A percentile compares a stretch with the other conserved stretches of the same genome.
These are phyloP conservation scores for Tinea pellionella DNA, from an alignment of 2,888 invertebrate genomes.

Conservation along the genomic window DNA sequence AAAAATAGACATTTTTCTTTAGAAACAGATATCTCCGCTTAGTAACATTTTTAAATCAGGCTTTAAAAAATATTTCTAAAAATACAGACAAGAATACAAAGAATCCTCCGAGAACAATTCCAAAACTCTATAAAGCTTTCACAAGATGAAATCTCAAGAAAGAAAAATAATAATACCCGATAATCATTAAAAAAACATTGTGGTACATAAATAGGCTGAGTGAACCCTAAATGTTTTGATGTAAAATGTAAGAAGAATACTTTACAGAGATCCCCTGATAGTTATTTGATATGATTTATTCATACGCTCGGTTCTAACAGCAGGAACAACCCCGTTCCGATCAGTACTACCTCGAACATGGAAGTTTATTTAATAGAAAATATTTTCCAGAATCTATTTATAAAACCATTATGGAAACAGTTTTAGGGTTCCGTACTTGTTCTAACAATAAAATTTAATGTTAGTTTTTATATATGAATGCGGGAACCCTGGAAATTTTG, in stretches of 20 bases:
- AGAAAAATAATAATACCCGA: not conserved
- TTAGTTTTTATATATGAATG: not conserved
- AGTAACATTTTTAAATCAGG: too few species aligned
- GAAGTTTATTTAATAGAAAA: conserved; percentile 68
- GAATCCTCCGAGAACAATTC: not conserved
- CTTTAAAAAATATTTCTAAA: too few species aligned
- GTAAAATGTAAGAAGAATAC: conserved; percentile 42
- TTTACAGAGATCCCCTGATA: conserved; percentile 66
- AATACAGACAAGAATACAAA: not conserved
- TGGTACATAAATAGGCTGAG: not conserved
- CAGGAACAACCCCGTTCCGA: conserved; percentile 25
- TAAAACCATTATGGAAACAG: conserved; percentile 52
- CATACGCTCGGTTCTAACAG: conserved; percentile 50
- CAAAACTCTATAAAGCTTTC: conserved; percentile 7
- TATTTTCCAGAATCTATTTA: conserved; percentile 64
- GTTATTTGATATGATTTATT: conserved; percentile 81
- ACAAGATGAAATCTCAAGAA: conserved; percentile 4
- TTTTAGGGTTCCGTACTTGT: not conserved
- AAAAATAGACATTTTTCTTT: too few species aligned
- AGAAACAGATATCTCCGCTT: too few species aligned
- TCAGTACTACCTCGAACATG: conserved; percentile 40
- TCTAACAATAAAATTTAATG: not conserved
- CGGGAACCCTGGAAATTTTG: too few species aligned
- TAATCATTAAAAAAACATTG: conserved; percentile 13
- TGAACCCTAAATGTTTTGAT: conserved; percentile 47